Evolutionary conservation across 2,888 invertebrate genomes (phyloP), one percentile per base, ranked within the genome.

Genomic region (Drosophila planitibia): DNA sequence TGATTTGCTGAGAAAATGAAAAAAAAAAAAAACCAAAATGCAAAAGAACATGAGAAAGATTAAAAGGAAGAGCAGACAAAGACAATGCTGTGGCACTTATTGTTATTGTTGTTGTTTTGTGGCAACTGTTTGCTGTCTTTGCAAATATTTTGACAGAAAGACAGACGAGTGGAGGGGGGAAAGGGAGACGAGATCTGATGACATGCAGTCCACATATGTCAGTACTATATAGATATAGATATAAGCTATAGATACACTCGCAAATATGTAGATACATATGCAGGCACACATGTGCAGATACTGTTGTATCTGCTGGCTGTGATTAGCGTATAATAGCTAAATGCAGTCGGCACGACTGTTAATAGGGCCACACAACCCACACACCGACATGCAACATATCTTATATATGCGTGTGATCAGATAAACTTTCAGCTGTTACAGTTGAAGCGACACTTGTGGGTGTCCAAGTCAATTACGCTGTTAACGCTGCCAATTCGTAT

Each of bases 41-140:
- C 39, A 39, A 68, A 52, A 68, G 4, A 37, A 35, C 12, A 19
- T n/a, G 7, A 60, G 22, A 10, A 39, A 67, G 51, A 30, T 35
- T 7, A 58, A 35, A 58, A 22, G 28, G 33, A 69, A 41, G 14
- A 41, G 57, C 19, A 66, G 37, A 54, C 47, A 32, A 68, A 58
- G 47, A 37, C 59, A 37, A 47, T 49, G 60, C 37, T 65, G 49
- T 59, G 59, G 52, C n/a, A 35, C 25, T 41, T 67, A 51, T 30
- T 68, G 58, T 49, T 53, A 47, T 22, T 35, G 70, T 39, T 51
- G 58, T 30, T 55, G 49, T 52, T 74, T 60, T 69, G 72, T 59
- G 75, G 78, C 78, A 78, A 79, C 79, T 79, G 79, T 79, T 79
- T 79, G 79, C 79, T 76, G 80, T 76, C 72, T 72, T 80, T 79